Base-by-base conservation (phyloP, 2,888 invertebrate genomes). In the Lapara coniferarum region DNA sequence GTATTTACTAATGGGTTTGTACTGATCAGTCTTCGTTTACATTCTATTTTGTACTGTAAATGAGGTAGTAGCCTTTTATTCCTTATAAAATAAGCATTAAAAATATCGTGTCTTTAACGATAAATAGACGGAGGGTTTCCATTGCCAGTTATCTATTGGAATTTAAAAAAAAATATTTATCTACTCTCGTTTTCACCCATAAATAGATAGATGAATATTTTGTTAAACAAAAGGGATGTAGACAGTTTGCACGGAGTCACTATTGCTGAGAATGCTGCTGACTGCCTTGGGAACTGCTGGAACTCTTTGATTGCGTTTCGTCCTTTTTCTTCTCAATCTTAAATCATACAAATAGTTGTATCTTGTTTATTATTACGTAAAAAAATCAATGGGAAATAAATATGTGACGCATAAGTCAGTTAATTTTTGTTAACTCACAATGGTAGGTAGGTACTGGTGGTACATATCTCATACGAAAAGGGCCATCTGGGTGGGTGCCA, bases 21-120 rank as follows among this genome's bases (percentile, higher is more conserved):
- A 91, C 89, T 85, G 84, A 86, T 93, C 93, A 93, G 92, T 93
- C 93, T 93, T 92, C 83, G 85, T 78, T 82, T 87, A 84, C 81
- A 77, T 85, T 83, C 75, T 81, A 81, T 77, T 81, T 81, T 77
- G 75, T 81, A 78, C 79, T 84, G 84, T 78, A 78, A 81, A 81
- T 87, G 90, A 91, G 91, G 91, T 92, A 91, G 80, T 78, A 70
- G 74, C 74, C 51, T 19, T 68, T 68, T 66, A 70, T 55, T 30
- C 25, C 66, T 57, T 51, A 58, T 25, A 13, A 69, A 56, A 46
- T 49, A 49, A 55, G 25, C 49, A n/a, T 30, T n/a, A 51, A 10
- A 66, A 49, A 19, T 19, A 63, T 49, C 46, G 16, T 63, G 46
- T 46, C 63, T 63, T 63, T 13, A 63, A 46, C 49, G 49, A 55